A percentile compares a stretch with the other conserved stretches of the same genome.
These are phyloP conservation scores for Macaria liturata DNA, from an alignment of 2,888 invertebrate species.

Conservation along the genomic window DNA sequence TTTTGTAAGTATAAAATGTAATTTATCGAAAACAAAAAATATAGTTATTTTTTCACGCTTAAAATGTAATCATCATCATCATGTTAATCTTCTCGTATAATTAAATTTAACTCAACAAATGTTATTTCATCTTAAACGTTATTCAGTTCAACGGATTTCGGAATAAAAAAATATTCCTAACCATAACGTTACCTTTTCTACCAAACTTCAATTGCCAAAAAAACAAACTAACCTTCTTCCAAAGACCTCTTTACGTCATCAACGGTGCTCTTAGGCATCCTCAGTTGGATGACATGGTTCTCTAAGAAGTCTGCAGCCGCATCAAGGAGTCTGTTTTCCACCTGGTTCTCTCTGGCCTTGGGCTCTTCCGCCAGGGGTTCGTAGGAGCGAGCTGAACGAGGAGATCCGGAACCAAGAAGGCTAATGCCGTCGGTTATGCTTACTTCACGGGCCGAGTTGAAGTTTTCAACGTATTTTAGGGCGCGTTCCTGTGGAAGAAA, in stretches of 20 bases:
- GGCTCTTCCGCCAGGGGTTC: constrained; percentile 88
- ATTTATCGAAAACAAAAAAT: no score
- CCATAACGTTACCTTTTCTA: no score
- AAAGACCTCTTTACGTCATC: constrained; percentile 90
- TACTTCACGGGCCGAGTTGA: constrained; percentile 79
- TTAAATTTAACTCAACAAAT: no score
- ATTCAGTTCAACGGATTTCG: no score
- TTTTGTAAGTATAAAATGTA: no score
- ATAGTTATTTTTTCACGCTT: no score
- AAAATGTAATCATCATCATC: no score
- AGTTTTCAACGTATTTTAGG: constrained; percentile 86
- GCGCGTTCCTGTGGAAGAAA: constrained; percentile 85
- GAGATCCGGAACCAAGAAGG: constrained; percentile 71
- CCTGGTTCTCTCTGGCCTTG: constrained; percentile 87
- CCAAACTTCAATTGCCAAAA: not conserved
- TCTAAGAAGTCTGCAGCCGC: constrained; percentile 90
- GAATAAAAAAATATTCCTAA: no score
- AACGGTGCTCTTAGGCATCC: constrained; percentile 89
- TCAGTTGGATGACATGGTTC: constrained; percentile 91
- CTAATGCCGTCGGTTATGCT: constrained; percentile 84
- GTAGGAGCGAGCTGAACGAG: constrained; percentile 83
- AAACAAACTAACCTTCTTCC: constrained; percentile 87
- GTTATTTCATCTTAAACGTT: no score
- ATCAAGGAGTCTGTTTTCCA: constrained; percentile 89
- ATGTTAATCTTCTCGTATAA: no score